These are phyloP conservation scores for Beris chalybata DNA, from an alignment of 2,888 invertebrate species.

Conservation along the genomic window DNA sequence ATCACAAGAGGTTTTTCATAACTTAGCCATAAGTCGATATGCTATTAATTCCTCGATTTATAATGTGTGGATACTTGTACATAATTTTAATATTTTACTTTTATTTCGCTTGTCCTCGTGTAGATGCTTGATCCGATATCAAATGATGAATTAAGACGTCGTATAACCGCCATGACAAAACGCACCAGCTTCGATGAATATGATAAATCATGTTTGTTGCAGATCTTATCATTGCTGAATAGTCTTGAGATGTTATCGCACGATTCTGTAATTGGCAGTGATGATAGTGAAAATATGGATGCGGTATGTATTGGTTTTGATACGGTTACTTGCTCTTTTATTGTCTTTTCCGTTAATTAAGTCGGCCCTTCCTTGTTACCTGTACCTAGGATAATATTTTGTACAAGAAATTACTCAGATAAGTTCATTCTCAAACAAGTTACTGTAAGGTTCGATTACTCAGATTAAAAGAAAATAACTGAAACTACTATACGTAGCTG, in stretches of 20 bases:
- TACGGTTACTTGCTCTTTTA: slow-evolving; percentile 2
- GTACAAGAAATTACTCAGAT: no score
- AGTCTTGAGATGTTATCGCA: slow-evolving; percentile 59
- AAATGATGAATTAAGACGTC: slow-evolving; percentile 48
- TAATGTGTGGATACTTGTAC: background rate
- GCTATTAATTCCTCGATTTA: background rate
- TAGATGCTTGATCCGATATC: slow-evolving; percentile 44
- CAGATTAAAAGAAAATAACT: no score
- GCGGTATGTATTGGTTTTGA: slow-evolving; percentile 44
- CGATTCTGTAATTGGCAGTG: slow-evolving; percentile 52
- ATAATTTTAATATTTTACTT: background rate
- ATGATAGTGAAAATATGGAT: slow-evolving; percentile 61
- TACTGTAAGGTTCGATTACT: no score
- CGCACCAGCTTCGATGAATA: slow-evolving; percentile 54
- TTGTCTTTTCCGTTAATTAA: slow-evolving; percentile 25
- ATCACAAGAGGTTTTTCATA: background rate
- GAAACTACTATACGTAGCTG: no score
- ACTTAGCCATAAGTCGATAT: background rate
- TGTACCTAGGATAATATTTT: no score
- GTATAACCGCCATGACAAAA: slow-evolving; percentile 47
- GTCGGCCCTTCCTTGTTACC: no score
- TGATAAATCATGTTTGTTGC: slow-evolving; percentile 66
- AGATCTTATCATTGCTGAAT: slow-evolving; percentile 64
- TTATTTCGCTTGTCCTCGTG: background rate
- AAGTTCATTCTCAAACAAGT: no score